Evolutionary conservation across 92 coral and sea anemone genomes (phyloP).

Genomic region (Epizoanthus stellaris): DNA sequence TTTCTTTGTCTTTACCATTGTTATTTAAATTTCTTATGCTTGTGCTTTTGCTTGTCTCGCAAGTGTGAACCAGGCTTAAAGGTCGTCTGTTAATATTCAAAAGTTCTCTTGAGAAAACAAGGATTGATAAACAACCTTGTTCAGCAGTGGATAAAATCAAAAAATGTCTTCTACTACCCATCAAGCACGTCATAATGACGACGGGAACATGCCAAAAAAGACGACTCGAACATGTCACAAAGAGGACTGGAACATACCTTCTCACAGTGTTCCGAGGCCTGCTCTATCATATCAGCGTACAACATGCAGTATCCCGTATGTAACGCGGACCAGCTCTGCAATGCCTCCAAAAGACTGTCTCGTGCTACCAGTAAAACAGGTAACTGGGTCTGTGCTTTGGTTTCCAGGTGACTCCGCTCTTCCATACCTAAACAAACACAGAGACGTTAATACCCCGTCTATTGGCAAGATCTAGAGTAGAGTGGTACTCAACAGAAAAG

Average conservation of each 20-base stretch:
- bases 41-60: no score
- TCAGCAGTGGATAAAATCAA: background rate
- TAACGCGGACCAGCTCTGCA: constrained; percentile 75
- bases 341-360: constrained; percentile 62
- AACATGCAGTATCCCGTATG: constrained; percentile 88
- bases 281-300: constrained; percentile 64
- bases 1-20: no score
- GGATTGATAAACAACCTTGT: background rate
- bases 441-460: background rate
- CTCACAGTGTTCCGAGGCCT: constrained; percentile 74
- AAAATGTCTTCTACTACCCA: background rate
- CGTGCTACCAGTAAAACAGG: constrained; percentile 60
- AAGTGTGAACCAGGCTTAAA: no score
- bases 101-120: no score
- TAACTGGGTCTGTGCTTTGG: constrained; percentile 61
- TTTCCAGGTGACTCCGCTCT: constrained; percentile 51
- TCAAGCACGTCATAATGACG: no score
- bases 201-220: background rate
- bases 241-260: constrained; percentile 51
- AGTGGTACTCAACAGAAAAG: background rate
- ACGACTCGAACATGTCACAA: background rate
- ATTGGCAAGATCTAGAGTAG: background rate
- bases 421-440: constrained; percentile 50
- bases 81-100: no score
- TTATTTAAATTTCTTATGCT: no score